A percentile compares a stretch with the other conserved stretches of the same genome.
Evolutionary conservation across 2,797 vertebrate species (phyloP).

Genomic region (Malurus splendens): DNA sequence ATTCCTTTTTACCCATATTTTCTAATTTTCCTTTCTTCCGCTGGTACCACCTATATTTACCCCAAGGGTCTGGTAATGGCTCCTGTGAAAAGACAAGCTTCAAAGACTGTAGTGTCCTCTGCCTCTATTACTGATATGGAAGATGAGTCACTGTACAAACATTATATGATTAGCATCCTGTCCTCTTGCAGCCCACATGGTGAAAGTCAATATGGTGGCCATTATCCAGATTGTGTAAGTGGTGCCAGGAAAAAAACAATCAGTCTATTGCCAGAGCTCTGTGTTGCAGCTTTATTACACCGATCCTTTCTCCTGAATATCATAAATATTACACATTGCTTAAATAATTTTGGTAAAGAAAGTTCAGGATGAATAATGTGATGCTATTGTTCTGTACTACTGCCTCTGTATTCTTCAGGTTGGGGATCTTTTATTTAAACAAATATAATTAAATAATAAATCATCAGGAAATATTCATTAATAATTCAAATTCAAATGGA

Average conservation of each 20-base stretch:
- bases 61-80: background rate
- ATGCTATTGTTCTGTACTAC: background rate
- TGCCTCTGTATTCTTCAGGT: background rate
- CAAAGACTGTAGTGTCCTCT: background rate
- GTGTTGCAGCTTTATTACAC: constrained; percentile 2
- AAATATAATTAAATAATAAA: background rate
- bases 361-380: background rate
- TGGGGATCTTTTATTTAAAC: background rate
- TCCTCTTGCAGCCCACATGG: constrained; percentile 2
- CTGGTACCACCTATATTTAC: background rate
- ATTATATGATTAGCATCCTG: constrained; percentile 16
- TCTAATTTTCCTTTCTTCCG: background rate
- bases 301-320: constrained; percentile 7
- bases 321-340: constrained; percentile 11
- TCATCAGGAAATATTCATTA: background rate
- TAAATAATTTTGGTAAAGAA: constrained; percentile 11
- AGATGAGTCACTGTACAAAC: constrained; percentile 36
- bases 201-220: constrained; percentile 39
- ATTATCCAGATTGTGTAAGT: constrained; percentile 24
- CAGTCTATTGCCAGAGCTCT: background rate
- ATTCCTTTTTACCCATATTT: background rate
- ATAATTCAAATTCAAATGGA: background rate
- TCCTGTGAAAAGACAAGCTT: background rate
- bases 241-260: constrained; percentile 15
- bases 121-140: background rate